Conservation (phyloP, 2,797 vertebrate species). For the Malacoctenus gilli region DNA sequence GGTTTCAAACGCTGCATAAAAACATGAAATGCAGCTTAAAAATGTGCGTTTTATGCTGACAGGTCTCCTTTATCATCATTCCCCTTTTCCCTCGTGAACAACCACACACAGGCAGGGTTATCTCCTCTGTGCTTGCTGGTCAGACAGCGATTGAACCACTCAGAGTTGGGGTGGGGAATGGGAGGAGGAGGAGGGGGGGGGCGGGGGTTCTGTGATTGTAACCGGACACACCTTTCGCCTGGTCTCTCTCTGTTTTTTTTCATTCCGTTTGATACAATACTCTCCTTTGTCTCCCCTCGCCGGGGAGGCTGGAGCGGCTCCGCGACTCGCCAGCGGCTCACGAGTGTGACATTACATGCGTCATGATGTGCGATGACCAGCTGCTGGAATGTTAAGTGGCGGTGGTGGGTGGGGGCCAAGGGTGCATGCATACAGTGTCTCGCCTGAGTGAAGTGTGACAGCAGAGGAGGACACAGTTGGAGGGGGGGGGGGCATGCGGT, state of each 20-base stretch:
- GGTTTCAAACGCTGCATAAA: too few relatives aligned
- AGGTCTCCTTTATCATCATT: too few relatives aligned
- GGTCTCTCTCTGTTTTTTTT: slow-evolving; percentile 51
- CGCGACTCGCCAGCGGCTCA: slow-evolving; percentile 50
- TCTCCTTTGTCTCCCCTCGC: slow-evolving; percentile 67
- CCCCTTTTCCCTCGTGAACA: neutral
- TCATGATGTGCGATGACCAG: slow-evolving; percentile 63
- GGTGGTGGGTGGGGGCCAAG: neutral
- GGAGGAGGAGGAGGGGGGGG: too few relatives aligned
- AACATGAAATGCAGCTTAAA: too few relatives aligned
- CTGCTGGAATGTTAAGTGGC: slow-evolving; percentile 72
- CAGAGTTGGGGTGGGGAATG: slow-evolving; percentile 53
- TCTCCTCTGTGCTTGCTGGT: slow-evolving; percentile 51
- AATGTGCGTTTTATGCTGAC: too few relatives aligned
- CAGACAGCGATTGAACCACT: slow-evolving; percentile 63
- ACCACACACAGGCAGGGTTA: slow-evolving; percentile 3
- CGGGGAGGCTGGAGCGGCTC: slow-evolving; percentile 42
- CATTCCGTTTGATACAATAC: slow-evolving; percentile 61
- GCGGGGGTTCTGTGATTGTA: slow-evolving; percentile 70
- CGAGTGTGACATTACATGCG: slow-evolving; percentile 76
- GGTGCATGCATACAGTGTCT: slow-evolving; percentile 19
- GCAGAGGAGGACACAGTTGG: neutral
- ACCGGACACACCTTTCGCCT: slow-evolving; percentile 70
- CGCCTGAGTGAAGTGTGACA: slow-evolving; percentile 33
- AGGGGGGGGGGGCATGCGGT: neutral